Base-by-base conservation (phyloP, 2,888 invertebrate genomes). In the Parnassius apollo region DNA sequence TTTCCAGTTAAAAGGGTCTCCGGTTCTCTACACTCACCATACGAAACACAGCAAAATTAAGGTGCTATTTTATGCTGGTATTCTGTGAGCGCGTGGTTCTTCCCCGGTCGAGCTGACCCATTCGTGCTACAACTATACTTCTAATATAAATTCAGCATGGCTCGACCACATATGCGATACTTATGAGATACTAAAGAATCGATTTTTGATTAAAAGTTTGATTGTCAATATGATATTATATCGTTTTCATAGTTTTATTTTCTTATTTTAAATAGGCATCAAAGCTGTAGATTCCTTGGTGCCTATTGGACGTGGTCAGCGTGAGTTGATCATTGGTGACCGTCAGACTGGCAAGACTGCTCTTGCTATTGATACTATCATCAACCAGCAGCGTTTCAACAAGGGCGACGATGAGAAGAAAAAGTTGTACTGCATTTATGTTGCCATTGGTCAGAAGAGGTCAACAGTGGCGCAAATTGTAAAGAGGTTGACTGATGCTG, bases 291-390 rank as follows among this genome's bases (percentile, higher is more conserved):
- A 99, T 93, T 99, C 98, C 11, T 93, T 99, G 70, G 99, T 99
- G 82, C 99, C 99, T 73, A 99, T 99, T 85, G 99, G 99, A 81
- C 96, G 99, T 94, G 99, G 99, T 71, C 99, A 99, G 93, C 97
- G 99, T 94, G 99, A 99, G 92, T 94, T 99, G 95, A 99, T 99
- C 94, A 99, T 99, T 92, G 99, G 99, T 82, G 99, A 99, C 94
- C 96, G 99, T 93, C 99, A 99, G 93, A 99, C 99, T 80, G 99
- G 96, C 89, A 99, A 99, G 94, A 99, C 99, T 77, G 99, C 99
- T 69, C 94, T 99, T 83, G 99, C 99, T 79, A 99, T 99, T 80
- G 99, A 99, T 89, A 98, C 99, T 75, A 99, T 99, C 91, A 99
- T 99, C 93, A 99, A 99, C 93, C 99, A 99, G 93, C 98, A 98